Evolutionary conservation across 2,797 vertebrate species (phyloP).

Genomic region (Onychomys arenicola): DNA sequence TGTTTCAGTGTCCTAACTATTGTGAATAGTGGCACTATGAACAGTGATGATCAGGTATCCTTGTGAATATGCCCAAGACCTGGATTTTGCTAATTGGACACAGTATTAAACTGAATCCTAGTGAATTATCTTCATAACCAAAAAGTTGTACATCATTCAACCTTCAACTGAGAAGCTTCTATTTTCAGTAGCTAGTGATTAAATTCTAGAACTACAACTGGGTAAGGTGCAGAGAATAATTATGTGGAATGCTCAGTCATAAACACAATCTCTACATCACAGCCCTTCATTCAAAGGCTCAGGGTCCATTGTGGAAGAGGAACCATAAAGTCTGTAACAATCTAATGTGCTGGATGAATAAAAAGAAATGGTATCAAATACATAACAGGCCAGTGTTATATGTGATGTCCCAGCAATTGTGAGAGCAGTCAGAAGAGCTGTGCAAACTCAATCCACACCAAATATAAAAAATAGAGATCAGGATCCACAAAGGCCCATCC

Average conservation of each 20-base stretch:
- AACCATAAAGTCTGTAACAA: neutral
- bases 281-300: neutral
- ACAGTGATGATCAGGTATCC: neutral
- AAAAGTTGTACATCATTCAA: neutral
- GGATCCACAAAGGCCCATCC: neutral
- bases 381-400: neutral
- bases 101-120: no score
- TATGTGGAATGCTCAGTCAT: neutral
- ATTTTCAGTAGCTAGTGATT: neutral
- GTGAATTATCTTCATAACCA: neutral
- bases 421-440: no score
- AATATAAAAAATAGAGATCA: neutral
- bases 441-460: neutral
- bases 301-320: neutral
- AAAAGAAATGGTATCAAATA: neutral
- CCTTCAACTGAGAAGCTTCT: neutral
- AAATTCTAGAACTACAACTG: no score
- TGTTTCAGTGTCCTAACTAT: neutral
- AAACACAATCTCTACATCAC: no score
- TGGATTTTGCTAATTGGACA: neutral
- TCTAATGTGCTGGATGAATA: neutral
- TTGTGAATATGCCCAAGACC: neutral
- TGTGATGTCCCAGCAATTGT: neutral
- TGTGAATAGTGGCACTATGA: neutral
- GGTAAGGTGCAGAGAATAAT: neutral